A percentile compares a stretch with the other conserved stretches of the same genome.
Evolutionary conservation across 2,888 invertebrate genomes (phyloP).

Genomic region (Himalopsyche tibetana): DNA sequence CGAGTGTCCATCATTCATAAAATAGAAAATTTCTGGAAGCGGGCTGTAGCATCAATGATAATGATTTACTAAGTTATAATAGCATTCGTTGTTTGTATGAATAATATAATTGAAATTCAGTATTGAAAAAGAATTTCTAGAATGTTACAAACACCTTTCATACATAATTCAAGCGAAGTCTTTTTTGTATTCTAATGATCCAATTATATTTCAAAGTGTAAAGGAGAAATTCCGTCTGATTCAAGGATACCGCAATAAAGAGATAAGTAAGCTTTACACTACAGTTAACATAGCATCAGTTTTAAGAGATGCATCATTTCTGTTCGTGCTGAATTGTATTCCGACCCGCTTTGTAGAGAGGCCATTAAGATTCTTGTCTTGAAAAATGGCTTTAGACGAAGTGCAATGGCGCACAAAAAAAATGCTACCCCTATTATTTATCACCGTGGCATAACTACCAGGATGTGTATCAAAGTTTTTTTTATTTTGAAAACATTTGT

Average conservation of each 20-base stretch:
- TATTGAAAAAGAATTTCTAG: no score
- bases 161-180: neutral
- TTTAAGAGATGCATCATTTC: slow-evolving; percentile 14
- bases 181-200: neutral
- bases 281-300: neutral
- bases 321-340: neutral
- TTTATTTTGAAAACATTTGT: no score
- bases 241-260: neutral
- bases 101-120: no score
- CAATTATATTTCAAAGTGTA: neutral
- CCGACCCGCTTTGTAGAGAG: slow-evolving; percentile 25
- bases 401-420: slow-evolving; percentile 44
- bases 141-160: no score
- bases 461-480: no score
- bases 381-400: slow-evolving; percentile 33
- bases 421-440: slow-evolving; percentile 11
- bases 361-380: slow-evolving; percentile 42
- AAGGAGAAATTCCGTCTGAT: neutral
- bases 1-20: no score
- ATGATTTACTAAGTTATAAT: no score
- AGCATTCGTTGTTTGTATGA: no score
- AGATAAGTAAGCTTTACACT: neutral
- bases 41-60: no score
- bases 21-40: no score
- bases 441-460: neutral